Percentiles rank a stretch among this genome's conserved stretches.
These are phyloP conservation scores for Drosophila melanosoma DNA, from an alignment of 2,888 invertebrate species.

Conservation along the genomic window DNA sequence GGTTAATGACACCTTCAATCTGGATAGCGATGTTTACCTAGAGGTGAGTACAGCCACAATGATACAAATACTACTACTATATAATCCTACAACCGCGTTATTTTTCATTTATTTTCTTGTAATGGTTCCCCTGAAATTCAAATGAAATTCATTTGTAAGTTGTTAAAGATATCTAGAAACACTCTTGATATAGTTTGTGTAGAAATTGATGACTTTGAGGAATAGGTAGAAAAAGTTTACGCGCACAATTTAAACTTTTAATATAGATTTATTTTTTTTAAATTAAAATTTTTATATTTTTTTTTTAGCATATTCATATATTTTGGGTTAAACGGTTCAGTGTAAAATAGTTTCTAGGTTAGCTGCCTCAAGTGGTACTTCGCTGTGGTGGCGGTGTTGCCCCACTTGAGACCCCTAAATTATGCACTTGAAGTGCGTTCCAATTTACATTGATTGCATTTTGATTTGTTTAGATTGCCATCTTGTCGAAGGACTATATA, in stretches of 20 bases:
- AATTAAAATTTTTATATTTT: neutral
- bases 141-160: neutral
- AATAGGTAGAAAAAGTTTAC: neutral
- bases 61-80: neutral
- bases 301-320: neutral
- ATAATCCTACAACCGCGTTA: neutral
- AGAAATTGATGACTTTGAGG: neutral
- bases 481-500: conserved; percentile 12
- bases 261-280: neutral
- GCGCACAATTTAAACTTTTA: neutral
- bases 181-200: neutral
- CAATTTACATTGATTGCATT: conserved; percentile 58
- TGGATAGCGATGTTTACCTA: conserved; percentile 94
- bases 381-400: conserved; percentile 16
- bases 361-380: conserved; percentile 39
- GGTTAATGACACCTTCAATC: conserved; percentile 96
- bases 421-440: conserved; percentile 43
- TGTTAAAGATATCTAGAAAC: neutral
- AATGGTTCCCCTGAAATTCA: neutral
- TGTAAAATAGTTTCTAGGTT: conserved; percentile 38
- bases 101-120: neutral
- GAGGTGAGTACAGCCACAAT: conserved; percentile 88
- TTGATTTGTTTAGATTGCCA: conserved; percentile 53
- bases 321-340: neutral
- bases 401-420: conserved; percentile 48